Conservation (phyloP, 2,797 vertebrate genomes). For the Chaenodraco wilsoni region DNA sequence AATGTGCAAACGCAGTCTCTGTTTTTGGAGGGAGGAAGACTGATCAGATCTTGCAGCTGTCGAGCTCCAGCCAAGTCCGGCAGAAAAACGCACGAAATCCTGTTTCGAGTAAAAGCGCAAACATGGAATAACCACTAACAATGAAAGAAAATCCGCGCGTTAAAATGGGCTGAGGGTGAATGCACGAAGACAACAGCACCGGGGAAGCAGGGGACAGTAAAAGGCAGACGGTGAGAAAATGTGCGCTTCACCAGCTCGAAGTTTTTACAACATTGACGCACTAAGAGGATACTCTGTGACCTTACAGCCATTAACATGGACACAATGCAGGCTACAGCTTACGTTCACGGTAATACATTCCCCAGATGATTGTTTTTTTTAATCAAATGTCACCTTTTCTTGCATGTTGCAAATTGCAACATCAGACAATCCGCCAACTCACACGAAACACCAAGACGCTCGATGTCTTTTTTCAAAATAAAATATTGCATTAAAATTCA, state of each 20-base stretch:
- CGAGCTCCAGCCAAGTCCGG: not conserved
- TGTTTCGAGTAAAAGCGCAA: accelerated
- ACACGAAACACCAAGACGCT: accelerated
- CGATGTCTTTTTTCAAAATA: conserved; percentile 50
- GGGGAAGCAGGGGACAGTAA: not conserved
- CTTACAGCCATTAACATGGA: accelerated
- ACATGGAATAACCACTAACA: not conserved
- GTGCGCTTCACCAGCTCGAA: not conserved
- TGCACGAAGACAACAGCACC: not conserved
- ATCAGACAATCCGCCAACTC: not conserved
- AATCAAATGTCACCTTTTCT: not conserved
- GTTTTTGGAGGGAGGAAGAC: conserved; percentile 15
- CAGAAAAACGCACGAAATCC: not conserved
- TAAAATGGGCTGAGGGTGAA: not conserved
- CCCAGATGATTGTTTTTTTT: not conserved
- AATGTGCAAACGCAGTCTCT: too few species aligned
- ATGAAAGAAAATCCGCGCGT: too few species aligned
- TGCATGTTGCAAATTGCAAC: too few species aligned
- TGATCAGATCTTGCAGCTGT: conserved; percentile 34
- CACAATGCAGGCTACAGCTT: not conserved
- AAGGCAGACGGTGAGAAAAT: not conserved
- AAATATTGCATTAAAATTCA: not conserved
- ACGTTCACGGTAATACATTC: not conserved
- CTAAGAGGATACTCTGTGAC: accelerated
- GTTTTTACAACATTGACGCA: not conserved